phyloP scores from a whole-genome alignment of 2,888 invertebrate genomes.

The Andrena trimmerana region DNA sequence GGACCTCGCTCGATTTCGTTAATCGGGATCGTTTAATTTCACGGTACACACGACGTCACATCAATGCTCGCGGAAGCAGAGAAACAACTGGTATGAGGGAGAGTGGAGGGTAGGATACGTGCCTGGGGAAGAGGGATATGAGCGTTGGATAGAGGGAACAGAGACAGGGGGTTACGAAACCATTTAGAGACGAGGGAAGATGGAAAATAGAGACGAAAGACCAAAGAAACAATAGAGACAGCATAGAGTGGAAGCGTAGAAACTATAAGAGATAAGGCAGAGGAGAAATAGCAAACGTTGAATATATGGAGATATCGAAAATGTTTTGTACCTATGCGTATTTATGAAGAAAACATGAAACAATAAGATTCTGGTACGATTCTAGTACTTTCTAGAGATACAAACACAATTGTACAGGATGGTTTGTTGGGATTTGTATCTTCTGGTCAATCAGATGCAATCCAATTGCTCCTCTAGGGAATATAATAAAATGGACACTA shows the following conservation, averaged over 20 bases:
- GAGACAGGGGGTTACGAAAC: background rate
- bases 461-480: too few relatives aligned
- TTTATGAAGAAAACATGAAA: background rate
- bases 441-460: too few relatives aligned
- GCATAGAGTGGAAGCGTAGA: too few relatives aligned
- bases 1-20: conserved; percentile 53
- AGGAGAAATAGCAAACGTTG: background rate
- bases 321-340: background rate
- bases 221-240: background rate
- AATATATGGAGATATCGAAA: background rate
- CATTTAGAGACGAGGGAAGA: background rate
- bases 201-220: background rate
- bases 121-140: background rate
- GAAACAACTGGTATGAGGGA: conserved; percentile 13
- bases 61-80: conserved; percentile 40
- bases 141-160: background rate
- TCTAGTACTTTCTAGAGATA: too few relatives aligned
- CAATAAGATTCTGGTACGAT: background rate
- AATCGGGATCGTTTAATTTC: conserved; percentile 66
- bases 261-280: background rate
- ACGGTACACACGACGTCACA: conserved; percentile 36
- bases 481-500: too few relatives aligned
- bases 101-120: background rate
- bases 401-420: too few relatives aligned
- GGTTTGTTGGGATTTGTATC: too few relatives aligned